phyloP scores from a whole-genome alignment of 2,113 vertebrate species.

The Tricholaema leucomelas region DNA sequence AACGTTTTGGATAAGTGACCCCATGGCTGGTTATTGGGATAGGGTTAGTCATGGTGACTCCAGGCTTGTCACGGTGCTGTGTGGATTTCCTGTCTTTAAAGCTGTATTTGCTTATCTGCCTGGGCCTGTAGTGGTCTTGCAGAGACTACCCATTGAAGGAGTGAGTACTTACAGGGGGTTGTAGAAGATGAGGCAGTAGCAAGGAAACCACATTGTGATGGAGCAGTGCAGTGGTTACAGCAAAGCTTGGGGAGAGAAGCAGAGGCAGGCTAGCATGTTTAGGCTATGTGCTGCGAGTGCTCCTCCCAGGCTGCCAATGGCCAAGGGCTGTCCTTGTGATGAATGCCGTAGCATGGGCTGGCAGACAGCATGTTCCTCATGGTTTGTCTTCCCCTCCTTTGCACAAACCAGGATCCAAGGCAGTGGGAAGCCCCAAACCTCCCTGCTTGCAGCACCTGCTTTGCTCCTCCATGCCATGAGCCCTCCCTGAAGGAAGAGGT shows the following conservation, averaged over 20 bases:
- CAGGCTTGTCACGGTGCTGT: background rate
- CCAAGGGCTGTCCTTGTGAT: constrained; percentile 10
- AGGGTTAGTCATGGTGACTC: background rate
- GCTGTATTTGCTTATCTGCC: background rate
- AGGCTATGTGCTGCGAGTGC: background rate
- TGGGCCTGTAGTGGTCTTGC: background rate
- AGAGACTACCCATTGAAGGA: background rate
- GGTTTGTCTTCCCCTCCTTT: background rate
- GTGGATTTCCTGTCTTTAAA: background rate
- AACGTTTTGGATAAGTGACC: background rate
- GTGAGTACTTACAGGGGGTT: background rate
- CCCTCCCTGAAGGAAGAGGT: constrained; percentile 22
- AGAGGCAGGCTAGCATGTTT: background rate
- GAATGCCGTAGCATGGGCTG: background rate
- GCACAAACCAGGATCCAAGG: background rate
- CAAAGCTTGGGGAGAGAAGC: background rate
- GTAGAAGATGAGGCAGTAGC: background rate
- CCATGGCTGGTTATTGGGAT: background rate
- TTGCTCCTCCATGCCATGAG: background rate
- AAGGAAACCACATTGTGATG: fast-evolving
- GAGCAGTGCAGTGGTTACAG: background rate
- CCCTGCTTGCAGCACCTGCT: background rate
- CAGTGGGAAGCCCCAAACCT: background rate
- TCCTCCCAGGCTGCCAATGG: background rate
- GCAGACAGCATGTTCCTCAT: background rate